Evolutionary conservation across 2,888 invertebrate genomes (phyloP), one percentile per base, ranked within the genome.

Genomic region (Drosophila greeni): DNA sequence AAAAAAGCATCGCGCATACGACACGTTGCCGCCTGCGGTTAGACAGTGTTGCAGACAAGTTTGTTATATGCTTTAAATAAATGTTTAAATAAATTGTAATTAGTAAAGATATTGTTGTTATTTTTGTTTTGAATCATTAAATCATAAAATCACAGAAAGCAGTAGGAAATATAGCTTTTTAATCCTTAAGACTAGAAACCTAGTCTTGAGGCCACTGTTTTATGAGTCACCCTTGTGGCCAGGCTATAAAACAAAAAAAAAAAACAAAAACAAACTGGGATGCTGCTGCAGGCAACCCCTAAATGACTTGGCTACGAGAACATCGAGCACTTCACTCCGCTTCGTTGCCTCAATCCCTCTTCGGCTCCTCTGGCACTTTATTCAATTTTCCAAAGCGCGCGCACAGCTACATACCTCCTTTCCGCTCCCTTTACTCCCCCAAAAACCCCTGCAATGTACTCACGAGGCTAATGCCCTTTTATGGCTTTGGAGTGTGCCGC

Each of bases 381-480:
- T 78, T 82, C 82, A 78, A 82, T 78, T 78, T 78, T 74, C 71
- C 74, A 61, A 70, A 72, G 70, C 75, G 58, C 71, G 54, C 73
- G 52, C 77, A 72, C 58, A 58, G 43, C 24, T 40, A 34, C 34
- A 4, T 18, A 7, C 24, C 29, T 26, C 16, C 49, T 5, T 9
- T 23, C 14, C 11, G 3, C 14, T 18, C 20, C 14, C n/a, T n/a
- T n/a, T n/a, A n/a, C n/a, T n/a, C n/a, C n/a, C 24, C 16, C 39
- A 26, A 26, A 34, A 48, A 42, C 55, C 62, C 57, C 59, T 66
- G 20, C 77, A 55, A 61, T 74, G 70, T 76, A 58, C 70, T 74
- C 76, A 73, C 64, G 71, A 79, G 78, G 78, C 82, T 78, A 78
- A 78, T 78, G 82, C 78, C 78, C 78, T 78, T 78, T 78, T 82